Evolutionary conservation across 2,888 invertebrate species (phyloP), one percentile per base, ranked within the genome.

Genomic region (Chrysolina americana): DNA sequence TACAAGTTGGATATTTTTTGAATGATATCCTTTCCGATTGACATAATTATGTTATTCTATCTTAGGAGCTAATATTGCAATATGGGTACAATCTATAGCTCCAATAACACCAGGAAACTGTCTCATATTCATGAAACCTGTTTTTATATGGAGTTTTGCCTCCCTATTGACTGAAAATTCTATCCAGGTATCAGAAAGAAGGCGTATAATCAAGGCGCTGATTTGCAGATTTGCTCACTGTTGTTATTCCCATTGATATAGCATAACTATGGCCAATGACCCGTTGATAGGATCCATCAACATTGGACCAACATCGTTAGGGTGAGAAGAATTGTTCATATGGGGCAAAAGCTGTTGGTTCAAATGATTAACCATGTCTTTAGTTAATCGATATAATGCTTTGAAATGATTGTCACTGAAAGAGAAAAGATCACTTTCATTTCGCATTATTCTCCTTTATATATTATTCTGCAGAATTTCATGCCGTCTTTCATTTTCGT

Each of bases 361-460:
- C 36, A 36, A 36, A 36, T 36, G 36, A 36, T 36, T 8, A 36
- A 36, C 36, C 36, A 36, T 36, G 36, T 36, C 36, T 36, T 36
- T 36, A 36, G 36, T 36, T 36, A 36, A 36, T 36, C 36, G 36
- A 36, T 36, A 36, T 44, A 44, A 44, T 44, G 44, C 11, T 44
- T 44, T 50, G 19, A 50, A 50, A 9, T 50, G 50, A 50, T 17
- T 50, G 50, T 50, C 50, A 50, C 50, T 50, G 19, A 50, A 50
- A n/a, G n/a, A 17, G 19, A 50, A 50, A 50, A 19, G 50, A 50
- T 50, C 50, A 50, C 50, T 50, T 50, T 50, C 50, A 50, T 50
- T n/a, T 50, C 50, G 50, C 50, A 50, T 50, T 50, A 50, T 50
- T 50, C 50, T 50, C 50, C 50, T 50, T 50, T 50, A 19, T 50